Evolutionary conservation across 2,797 vertebrate genomes (phyloP).

Genomic region (Lateolabrax maculatus): DNA sequence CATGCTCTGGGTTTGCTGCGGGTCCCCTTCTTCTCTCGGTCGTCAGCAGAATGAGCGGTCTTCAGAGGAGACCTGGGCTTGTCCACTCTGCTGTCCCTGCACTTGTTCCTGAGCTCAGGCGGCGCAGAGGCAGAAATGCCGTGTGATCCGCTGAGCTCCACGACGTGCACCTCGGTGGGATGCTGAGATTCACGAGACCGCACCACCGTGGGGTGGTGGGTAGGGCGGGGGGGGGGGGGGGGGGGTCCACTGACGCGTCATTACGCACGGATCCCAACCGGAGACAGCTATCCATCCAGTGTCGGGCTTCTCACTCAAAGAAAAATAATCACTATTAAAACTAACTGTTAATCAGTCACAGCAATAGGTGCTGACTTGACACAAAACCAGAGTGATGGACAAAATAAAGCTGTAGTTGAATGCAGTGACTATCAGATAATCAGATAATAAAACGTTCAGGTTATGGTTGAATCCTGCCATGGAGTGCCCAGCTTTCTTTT

Average conservation of each 20-base stretch:
- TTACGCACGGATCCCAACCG: slow-evolving; percentile 54
- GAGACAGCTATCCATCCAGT: background rate
- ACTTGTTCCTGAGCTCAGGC: slow-evolving; percentile 34
- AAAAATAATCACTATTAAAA: background rate
- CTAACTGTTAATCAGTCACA: background rate
- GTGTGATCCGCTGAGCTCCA: slow-evolving; percentile 43
- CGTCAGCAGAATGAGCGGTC: slow-evolving; percentile 18
- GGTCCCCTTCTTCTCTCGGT: slow-evolving; percentile 23
- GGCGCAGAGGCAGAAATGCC: slow-evolving; percentile 48
- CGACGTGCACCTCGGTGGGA: slow-evolving; percentile 54
- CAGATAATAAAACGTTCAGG: background rate
- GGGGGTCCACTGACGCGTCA: slow-evolving; percentile 50
- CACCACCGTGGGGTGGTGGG: slow-evolving; percentile 32
- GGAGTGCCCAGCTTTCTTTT: too few relatives aligned
- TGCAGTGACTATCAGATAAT: background rate
- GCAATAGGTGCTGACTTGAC: background rate
- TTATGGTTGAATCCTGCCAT: too few relatives aligned
- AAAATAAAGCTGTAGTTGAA: background rate
- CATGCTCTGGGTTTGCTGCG: slow-evolving; percentile 64
- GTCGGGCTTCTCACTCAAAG: background rate
- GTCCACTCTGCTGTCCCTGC: slow-evolving; percentile 24
- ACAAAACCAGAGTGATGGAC: background rate
- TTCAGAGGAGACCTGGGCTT: slow-evolving; percentile 5
- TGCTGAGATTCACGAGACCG: slow-evolving; percentile 23
- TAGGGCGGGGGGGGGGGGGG: background rate